Evolutionary conservation across 2,888 invertebrate species (phyloP).

Genomic region (Uropetala carovei): DNA sequence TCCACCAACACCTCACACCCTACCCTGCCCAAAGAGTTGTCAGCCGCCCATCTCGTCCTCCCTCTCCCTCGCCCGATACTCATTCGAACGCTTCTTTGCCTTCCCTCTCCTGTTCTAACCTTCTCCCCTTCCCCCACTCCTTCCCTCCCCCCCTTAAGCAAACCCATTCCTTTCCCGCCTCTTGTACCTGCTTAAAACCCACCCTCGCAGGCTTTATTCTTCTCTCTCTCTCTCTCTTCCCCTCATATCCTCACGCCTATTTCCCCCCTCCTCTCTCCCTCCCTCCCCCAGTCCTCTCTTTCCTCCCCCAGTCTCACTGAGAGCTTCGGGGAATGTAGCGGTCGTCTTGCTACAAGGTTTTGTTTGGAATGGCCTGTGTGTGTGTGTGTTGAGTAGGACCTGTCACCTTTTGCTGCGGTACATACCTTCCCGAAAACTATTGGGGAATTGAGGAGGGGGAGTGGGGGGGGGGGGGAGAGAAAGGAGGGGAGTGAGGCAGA

Average conservation of each 20-base stretch:
- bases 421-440: too few species aligned
- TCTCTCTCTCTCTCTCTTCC: background rate
- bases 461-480: too few species aligned
- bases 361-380: conserved; percentile 20
- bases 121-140: conserved; percentile 64
- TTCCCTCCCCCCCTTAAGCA: conserved; percentile 16
- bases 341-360: conserved; percentile 60
- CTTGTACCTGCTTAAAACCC: conserved; percentile 53
- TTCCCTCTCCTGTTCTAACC: conserved; percentile 54
- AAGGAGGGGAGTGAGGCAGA: too few species aligned
- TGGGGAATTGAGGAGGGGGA: too few species aligned
- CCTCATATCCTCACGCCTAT: background rate
- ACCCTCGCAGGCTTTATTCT: conserved; percentile 58
- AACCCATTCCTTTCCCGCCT: background rate
- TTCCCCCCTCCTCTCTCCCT: background rate
- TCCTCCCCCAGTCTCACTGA: background rate
- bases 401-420: background rate
- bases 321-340: conserved; percentile 57
- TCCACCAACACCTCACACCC: conserved; percentile 65
- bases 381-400: conserved; percentile 46
- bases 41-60: background rate
- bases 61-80: background rate
- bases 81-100: background rate
- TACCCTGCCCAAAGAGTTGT: conserved; percentile 42
- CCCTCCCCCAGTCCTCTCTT: conserved; percentile 28